phyloP scores from a whole-genome alignment of 1,140 invertebrate genomes.

The Probaryconus sp. region DNA sequence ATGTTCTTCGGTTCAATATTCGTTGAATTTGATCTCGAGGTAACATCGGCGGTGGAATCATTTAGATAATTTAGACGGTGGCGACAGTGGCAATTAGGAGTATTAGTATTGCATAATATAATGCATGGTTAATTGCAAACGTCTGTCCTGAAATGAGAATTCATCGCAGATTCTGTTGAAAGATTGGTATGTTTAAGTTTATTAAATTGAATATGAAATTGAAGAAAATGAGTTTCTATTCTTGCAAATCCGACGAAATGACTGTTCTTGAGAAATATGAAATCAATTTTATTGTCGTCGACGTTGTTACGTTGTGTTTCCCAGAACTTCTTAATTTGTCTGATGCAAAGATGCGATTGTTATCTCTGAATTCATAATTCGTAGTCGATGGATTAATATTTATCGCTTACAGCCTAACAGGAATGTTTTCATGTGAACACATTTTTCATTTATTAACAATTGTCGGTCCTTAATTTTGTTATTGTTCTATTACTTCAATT shows the following conservation, averaged over 20 bases:
- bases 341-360: constrained; percentile 1
- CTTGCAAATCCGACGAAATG: constrained; percentile 20
- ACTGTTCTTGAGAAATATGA: constrained; percentile 19
- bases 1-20: constrained; percentile 1
- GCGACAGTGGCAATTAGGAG: constrained; percentile 24
- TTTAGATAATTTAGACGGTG: constrained; percentile 23
- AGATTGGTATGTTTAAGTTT: constrained; percentile 20
- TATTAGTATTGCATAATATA: constrained; percentile 36
- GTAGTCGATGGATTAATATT: no score
- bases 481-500: no score
- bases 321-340: constrained; percentile 1
- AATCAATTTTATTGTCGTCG: constrained; percentile 23
- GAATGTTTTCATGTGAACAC: no score
- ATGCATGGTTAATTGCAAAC: constrained; percentile 23
- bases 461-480: no score
- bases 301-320: no score
- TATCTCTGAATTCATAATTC: no score
- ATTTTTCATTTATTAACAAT: no score
- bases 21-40: constrained; percentile 4
- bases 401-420: no score
- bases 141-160: constrained; percentile 33
- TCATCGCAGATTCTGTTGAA: constrained; percentile 37
- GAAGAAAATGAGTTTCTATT: constrained; percentile 36
- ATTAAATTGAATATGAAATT: constrained; percentile 19
- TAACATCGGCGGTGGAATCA: constrained; percentile 14